These are phyloP conservation scores for Colius striatus DNA, from an alignment of 2,113 vertebrate genomes.

Conservation along the genomic window DNA sequence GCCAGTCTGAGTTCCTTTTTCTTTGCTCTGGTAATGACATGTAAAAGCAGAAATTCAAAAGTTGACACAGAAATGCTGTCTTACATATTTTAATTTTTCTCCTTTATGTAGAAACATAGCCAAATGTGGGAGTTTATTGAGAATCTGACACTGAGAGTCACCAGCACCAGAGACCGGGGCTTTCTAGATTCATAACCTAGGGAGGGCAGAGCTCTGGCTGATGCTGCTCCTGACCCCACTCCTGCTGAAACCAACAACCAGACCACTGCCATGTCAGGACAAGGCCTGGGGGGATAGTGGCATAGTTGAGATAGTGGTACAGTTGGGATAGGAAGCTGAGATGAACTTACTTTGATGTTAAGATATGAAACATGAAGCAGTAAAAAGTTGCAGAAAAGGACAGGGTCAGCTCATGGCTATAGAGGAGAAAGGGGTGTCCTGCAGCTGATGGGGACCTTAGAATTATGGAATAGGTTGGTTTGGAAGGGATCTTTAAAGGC, in stretches of 20 bases:
- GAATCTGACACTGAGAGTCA: not conserved
- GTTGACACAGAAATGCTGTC: not conserved
- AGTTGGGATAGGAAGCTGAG: not conserved
- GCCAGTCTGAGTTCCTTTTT: not conserved
- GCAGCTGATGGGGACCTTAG: not conserved
- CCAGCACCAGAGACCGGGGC: not conserved
- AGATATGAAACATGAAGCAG: not conserved
- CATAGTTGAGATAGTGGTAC: not conserved
- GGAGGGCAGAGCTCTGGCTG: not conserved
- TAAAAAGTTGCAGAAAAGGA: not conserved
- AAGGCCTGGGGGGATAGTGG: not conserved
- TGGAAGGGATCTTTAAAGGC: not conserved
- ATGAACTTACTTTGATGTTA: not conserved
- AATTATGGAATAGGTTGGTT: not conserved
- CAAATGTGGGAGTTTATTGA: not conserved
- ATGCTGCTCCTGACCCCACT: not conserved
- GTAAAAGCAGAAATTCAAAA: not conserved
- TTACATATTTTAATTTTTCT: not conserved
- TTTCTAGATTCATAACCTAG: not conserved
- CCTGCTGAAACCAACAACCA: not conserved
- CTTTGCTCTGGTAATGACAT: not conserved
- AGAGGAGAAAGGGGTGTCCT: not conserved
- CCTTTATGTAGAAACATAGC: not conserved
- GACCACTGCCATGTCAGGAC: fast-evolving
- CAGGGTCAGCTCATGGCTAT: not conserved